Percentiles rank a stretch among this genome's conserved stretches.
These are phyloP conservation scores for Colletes latitarsis DNA, from an alignment of 1,140 invertebrate genomes.

Conservation along the genomic window DNA sequence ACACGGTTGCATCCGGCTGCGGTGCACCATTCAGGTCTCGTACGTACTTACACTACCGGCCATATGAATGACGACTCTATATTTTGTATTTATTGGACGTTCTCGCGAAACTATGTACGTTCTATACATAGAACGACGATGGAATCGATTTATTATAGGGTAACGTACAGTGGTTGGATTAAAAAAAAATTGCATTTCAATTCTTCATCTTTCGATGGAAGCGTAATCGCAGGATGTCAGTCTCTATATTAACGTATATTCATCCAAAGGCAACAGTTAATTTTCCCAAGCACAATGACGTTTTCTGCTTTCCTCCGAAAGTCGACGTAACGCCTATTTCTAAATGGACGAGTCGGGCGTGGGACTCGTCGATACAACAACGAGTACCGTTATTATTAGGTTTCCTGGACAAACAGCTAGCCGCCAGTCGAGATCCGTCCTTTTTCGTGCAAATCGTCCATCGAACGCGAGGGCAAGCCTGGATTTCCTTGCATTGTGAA, in stretches of 20 bases:
- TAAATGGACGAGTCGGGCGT: slow-evolving; percentile 56
- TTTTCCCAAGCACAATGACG: slow-evolving; percentile 14
- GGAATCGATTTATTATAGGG: too few species aligned
- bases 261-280: slow-evolving; percentile 5
- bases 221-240: too few species aligned
- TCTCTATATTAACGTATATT: neutral
- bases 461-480: neutral
- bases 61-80: too few species aligned
- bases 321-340: slow-evolving; percentile 49
- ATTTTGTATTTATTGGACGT: too few species aligned
- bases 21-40: slow-evolving; percentile 8
- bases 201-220: too few species aligned
- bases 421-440: slow-evolving; percentile 12
- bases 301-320: slow-evolving; percentile 32
- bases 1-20: slow-evolving; percentile 8
- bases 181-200: too few species aligned
- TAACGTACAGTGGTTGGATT: too few species aligned
- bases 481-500: neutral
- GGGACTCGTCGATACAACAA: slow-evolving; percentile 72
- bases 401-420: slow-evolving; percentile 37
- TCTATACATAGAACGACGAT: too few species aligned
- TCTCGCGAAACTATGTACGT: too few species aligned
- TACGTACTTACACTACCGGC: neutral
- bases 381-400: slow-evolving; percentile 71
- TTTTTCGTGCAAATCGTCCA: slow-evolving; percentile 22